Evolutionary conservation across 1,140 invertebrate species (phyloP).

Genomic region (Tribolium madens): DNA sequence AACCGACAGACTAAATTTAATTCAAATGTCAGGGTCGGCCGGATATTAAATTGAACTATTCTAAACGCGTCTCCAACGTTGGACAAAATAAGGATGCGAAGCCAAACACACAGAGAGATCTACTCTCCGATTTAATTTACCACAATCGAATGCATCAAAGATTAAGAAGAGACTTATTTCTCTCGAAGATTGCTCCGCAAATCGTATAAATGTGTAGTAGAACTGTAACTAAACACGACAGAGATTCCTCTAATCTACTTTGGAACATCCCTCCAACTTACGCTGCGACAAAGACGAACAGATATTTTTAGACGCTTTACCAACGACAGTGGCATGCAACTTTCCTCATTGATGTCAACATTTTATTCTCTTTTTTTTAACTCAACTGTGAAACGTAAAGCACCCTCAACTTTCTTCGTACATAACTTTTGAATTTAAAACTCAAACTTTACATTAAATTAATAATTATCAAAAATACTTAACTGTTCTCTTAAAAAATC

Average conservation of each 20-base stretch:
- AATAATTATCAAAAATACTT: too few relatives aligned
- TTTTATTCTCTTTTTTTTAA: neutral
- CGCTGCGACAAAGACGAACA: neutral
- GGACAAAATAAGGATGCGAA: constrained; percentile 26
- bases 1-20: constrained; percentile 46
- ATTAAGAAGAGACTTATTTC: constrained; percentile 11
- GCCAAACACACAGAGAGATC: neutral
- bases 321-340: neutral
- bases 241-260: constrained; percentile 36
- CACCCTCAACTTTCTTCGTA: neutral
- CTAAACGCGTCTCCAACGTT: constrained; percentile 1
- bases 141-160: constrained; percentile 26
- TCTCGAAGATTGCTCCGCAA: constrained; percentile 7
- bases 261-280: constrained; percentile 27
- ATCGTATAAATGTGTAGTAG: constrained; percentile 25
- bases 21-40: constrained; percentile 42
- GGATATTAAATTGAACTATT: constrained; percentile 45
- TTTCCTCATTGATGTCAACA: neutral
- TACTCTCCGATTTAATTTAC: constrained; percentile 2
- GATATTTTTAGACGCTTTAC: constrained; percentile 20
- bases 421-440: neutral
- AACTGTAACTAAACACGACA: constrained; percentile 27
- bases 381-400: neutral
- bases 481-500: too few relatives aligned
- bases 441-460: too few relatives aligned